Percentiles rank a stretch among this genome's conserved stretches.
Conservation (phyloP, 2,888 invertebrate genomes). For the Diplazon laetatorius region DNA sequence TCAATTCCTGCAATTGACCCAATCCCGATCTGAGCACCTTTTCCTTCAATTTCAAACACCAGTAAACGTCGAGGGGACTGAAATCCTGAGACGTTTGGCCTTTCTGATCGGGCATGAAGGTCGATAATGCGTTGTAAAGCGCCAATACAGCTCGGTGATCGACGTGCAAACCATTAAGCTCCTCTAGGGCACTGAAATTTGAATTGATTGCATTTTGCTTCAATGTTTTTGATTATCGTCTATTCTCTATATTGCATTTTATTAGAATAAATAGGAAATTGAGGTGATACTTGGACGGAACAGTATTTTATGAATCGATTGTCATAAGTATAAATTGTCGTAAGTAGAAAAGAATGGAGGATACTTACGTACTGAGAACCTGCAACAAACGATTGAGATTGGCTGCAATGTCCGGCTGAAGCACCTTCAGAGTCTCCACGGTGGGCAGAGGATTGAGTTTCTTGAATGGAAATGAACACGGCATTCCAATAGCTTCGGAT, state of each 20-base stretch:
- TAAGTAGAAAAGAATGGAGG: conserved; percentile 11
- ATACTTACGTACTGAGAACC: conserved; percentile 71
- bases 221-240: too few relatives aligned
- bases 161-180: conserved; percentile 63
- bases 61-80: conserved; percentile 74
- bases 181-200: conserved; percentile 73
- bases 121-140: conserved; percentile 71
- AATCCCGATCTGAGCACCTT: conserved; percentile 72
- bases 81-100: conserved; percentile 60
- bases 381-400: conserved; percentile 73
- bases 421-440: conserved; percentile 63
- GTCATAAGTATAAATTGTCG: too few relatives aligned
- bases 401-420: conserved; percentile 72
- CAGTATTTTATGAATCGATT: too few relatives aligned
- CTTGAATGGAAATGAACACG: conserved; percentile 70
- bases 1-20: conserved; percentile 76
- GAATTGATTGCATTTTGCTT: too few relatives aligned
- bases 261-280: too few relatives aligned
- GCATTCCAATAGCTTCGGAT: conserved; percentile 69
- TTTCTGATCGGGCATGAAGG: conserved; percentile 70
- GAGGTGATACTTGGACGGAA: too few relatives aligned
- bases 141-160: conserved; percentile 69
- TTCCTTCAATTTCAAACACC: conserved; percentile 74
- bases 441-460: conserved; percentile 65
- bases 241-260: too few relatives aligned